These are phyloP conservation scores for Bombus waltoni DNA, from an alignment of 1,140 invertebrate genomes.

Conservation along the genomic window DNA sequence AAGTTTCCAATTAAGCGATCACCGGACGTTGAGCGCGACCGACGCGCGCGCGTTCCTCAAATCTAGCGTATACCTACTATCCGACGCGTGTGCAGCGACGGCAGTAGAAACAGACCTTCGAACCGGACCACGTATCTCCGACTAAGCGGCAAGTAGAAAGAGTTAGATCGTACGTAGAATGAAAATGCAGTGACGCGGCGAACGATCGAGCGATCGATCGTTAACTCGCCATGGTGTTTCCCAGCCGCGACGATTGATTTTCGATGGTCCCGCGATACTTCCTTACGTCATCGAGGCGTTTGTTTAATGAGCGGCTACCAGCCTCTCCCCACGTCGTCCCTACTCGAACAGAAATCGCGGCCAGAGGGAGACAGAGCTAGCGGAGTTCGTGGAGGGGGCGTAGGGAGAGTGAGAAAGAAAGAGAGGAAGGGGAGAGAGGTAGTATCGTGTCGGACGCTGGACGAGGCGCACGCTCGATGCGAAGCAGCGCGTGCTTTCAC, in stretches of 20 bases:
- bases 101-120: slow-evolving; percentile 1
- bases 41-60: neutral
- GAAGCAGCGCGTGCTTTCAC: slow-evolving; percentile 75
- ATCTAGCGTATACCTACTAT: neutral
- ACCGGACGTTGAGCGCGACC: neutral
- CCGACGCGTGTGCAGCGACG: too few relatives aligned
- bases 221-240: neutral
- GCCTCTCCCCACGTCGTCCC: slow-evolving; percentile 52
- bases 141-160: neutral
- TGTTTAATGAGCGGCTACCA: slow-evolving; percentile 71
- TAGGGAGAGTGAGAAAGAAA: slow-evolving; percentile 75
- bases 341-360: slow-evolving; percentile 52
- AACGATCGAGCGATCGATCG: slow-evolving; percentile 40
- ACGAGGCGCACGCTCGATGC: slow-evolving; percentile 80
- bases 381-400: slow-evolving; percentile 70
- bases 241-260: slow-evolving; percentile 26
- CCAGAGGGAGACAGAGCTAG: slow-evolving; percentile 60
- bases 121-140: neutral
- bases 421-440: slow-evolving; percentile 77
- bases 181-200: neutral
- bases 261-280: slow-evolving; percentile 53
- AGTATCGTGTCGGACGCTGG: slow-evolving; percentile 82
- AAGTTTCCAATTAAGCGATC: slow-evolving; percentile 34
- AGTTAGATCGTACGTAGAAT: neutral
- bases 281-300: slow-evolving; percentile 70